These are phyloP conservation scores for Poicephalus meyeri DNA, from an alignment of 2,113 vertebrate species.

Conservation along the genomic window DNA sequence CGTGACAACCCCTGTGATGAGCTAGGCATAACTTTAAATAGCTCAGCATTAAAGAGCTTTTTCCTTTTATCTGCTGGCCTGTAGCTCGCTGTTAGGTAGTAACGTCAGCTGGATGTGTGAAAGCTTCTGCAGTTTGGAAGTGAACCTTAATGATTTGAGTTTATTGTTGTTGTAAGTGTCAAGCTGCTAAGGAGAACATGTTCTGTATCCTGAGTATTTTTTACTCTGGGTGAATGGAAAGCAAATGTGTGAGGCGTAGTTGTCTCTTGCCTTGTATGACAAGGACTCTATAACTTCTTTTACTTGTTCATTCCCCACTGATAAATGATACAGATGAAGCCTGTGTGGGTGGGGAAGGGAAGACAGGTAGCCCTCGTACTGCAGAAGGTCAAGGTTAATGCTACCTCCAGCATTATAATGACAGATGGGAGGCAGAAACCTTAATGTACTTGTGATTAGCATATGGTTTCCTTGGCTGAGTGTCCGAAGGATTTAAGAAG, in stretches of 20 bases:
- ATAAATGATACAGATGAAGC: not conserved
- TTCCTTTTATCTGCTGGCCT: not conserved
- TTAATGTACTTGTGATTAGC: slow-evolving; percentile 38
- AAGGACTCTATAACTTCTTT: not conserved
- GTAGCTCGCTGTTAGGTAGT: not conserved
- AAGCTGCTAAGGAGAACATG: not conserved
- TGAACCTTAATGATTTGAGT: not conserved
- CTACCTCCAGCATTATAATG: not conserved
- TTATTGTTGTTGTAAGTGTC: not conserved
- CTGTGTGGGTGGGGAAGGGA: not conserved
- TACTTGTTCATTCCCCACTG: not conserved
- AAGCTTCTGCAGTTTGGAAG: not conserved
- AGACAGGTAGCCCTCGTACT: slow-evolving; percentile 2
- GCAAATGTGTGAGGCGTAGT: not conserved
- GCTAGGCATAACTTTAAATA: not conserved
- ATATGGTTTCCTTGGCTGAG: slow-evolving; percentile 37
- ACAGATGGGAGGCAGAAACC: slow-evolving; percentile 58
- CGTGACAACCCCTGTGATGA: not conserved
- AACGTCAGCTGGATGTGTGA: not conserved
- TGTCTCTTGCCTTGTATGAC: not conserved
- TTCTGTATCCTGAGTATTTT: not conserved
- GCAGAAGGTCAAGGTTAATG: slow-evolving; percentile 44
- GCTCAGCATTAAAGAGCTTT: not conserved
- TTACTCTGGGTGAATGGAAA: not conserved
- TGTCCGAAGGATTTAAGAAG: slow-evolving; percentile 1